A percentile compares a stretch with the other conserved stretches of the same genome.
phyloP scores from a whole-genome alignment of 1,140 invertebrate genomes.

The Coboldia fuscipes region DNA sequence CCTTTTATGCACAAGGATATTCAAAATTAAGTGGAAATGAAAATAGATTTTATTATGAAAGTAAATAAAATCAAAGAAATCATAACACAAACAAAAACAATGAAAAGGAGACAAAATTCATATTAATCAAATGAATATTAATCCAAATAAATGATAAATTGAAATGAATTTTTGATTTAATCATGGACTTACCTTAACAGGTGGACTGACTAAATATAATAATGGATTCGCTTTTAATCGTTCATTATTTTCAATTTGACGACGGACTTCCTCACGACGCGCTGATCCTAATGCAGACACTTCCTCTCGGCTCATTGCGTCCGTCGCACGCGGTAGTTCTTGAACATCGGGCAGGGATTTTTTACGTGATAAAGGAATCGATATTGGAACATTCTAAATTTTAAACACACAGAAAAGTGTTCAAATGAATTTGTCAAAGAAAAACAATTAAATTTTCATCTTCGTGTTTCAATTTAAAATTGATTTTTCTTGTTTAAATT shows the following conservation, averaged over 20 bases:
- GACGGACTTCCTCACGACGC: conserved; percentile 77
- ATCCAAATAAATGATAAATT: too few relatives aligned
- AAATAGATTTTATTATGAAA: too few relatives aligned
- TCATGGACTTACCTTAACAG: conserved; percentile 85
- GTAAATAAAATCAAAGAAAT: too few relatives aligned
- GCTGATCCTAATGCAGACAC: conserved; percentile 81
- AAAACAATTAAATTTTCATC: not conserved
- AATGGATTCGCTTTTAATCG: conserved; percentile 81
- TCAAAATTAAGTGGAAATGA: too few relatives aligned
- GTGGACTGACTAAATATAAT: conserved; percentile 84
- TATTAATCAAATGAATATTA: too few relatives aligned
- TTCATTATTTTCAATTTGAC: conserved; percentile 79
- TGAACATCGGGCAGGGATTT: conserved; percentile 89
- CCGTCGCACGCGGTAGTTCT: conserved; percentile 48
- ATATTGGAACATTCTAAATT: conserved; percentile 41
- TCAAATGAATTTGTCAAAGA: too few relatives aligned
- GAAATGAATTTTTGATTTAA: too few relatives aligned
- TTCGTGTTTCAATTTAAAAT: not conserved
- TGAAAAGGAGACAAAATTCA: too few relatives aligned
- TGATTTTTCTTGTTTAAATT: not conserved
- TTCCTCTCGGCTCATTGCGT: conserved; percentile 81
- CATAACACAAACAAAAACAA: too few relatives aligned
- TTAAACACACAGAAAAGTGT: not conserved
- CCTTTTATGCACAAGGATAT: too few relatives aligned
- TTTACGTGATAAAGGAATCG: conserved; percentile 60